Percentiles rank a stretch among this genome's conserved stretches.
Conservation (phyloP, 2,888 invertebrate genomes). For the Tribolium freemani region DNA sequence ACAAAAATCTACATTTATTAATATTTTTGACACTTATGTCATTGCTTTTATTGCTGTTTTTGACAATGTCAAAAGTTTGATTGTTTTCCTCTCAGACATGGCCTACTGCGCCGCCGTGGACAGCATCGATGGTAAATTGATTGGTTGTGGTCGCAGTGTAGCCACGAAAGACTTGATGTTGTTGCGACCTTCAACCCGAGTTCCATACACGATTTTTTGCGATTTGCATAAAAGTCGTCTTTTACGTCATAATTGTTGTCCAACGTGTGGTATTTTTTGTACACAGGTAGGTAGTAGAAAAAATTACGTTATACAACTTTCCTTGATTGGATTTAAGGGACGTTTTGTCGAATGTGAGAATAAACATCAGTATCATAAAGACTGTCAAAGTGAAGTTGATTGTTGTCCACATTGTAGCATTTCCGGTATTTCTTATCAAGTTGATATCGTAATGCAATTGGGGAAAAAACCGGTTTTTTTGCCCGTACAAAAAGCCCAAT, state of each 20-base stretch:
- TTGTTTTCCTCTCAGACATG: constrained; percentile 66
- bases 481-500: constrained; percentile 70
- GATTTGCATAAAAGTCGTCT: constrained; percentile 83
- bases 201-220: constrained; percentile 87
- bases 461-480: constrained; percentile 75
- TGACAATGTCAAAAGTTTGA: too few species aligned
- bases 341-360: constrained; percentile 84
- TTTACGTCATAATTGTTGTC: constrained; percentile 88
- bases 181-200: constrained; percentile 78
- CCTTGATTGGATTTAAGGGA: constrained; percentile 72
- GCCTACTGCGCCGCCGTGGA: constrained; percentile 84
- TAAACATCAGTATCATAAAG: constrained; percentile 87
- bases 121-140: constrained; percentile 78
- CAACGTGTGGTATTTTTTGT: constrained; percentile 91
- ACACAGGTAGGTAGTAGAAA: constrained; percentile 75
- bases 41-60: too few species aligned
- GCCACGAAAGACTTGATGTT: constrained; percentile 72
- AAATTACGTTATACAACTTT: constrained; percentile 8
- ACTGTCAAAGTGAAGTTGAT: constrained; percentile 72
- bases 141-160: constrained; percentile 85
- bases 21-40: too few species aligned
- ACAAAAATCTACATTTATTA: too few species aligned
- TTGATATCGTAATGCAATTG: constrained; percentile 76
- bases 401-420: constrained; percentile 83
- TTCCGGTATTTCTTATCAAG: constrained; percentile 72